Evolutionary conservation across 1,140 invertebrate species (phyloP).

Genomic region (Brevipalpus yothersi): DNA sequence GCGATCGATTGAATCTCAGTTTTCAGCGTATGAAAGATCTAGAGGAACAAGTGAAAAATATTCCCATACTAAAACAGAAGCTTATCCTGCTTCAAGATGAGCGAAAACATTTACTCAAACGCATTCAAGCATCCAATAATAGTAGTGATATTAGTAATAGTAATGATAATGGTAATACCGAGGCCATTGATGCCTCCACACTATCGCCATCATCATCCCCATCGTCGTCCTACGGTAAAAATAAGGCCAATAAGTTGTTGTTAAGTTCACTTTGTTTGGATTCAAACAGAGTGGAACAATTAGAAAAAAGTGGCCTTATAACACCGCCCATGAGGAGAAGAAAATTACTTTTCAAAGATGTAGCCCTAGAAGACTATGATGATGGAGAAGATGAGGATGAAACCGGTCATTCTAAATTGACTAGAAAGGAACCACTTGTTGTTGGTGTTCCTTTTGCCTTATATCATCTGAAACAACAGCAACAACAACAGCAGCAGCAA

Average conservation of each 20-base stretch:
- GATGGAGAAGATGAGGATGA: neutral
- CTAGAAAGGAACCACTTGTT: too few relatives aligned
- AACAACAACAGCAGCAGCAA: too few relatives aligned
- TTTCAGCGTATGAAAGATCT: conserved; percentile 46
- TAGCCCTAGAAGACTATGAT: neutral
- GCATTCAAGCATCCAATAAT: conserved; percentile 11
- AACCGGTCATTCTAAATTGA: too few relatives aligned
- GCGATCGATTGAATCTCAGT: conserved; percentile 48
- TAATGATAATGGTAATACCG: too few relatives aligned
- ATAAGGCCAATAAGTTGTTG: too few relatives aligned
- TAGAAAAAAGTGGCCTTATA: conserved; percentile 9
- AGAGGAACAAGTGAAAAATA: conserved; percentile 55
- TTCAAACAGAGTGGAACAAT: conserved; percentile 11
- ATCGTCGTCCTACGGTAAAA: too few relatives aligned
- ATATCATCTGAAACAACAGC: too few relatives aligned
- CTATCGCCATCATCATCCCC: too few relatives aligned
- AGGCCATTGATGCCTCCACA: too few relatives aligned
- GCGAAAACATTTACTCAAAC: conserved; percentile 34
- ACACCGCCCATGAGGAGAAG: conserved; percentile 12
- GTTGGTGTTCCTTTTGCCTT: too few relatives aligned
- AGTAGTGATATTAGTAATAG: too few relatives aligned
- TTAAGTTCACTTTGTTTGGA: neutral
- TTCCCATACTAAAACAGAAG: conserved; percentile 43
- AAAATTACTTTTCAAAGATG: neutral
- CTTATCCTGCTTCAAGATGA: conserved; percentile 43